Conservation (phyloP, 2,888 invertebrate genomes). For the Rhimphoctona megacephalus region DNA sequence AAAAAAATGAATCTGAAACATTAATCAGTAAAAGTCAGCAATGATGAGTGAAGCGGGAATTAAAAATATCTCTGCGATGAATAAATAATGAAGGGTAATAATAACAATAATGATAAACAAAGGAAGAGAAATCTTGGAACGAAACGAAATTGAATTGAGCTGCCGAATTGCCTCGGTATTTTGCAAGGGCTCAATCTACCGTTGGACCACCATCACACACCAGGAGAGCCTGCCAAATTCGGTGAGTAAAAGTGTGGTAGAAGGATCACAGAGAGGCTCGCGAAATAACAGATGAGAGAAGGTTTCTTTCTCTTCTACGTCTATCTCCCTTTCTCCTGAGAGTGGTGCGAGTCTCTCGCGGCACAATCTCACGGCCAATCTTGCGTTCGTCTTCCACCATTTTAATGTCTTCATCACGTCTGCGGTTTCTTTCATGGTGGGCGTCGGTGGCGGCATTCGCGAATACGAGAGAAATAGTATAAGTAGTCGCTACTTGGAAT, state of each 20-base stretch:
- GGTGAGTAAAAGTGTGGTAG: slow-evolving; percentile 38
- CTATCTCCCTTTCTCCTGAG: slow-evolving; percentile 24
- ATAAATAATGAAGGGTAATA: not conserved
- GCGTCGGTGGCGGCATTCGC: slow-evolving; percentile 68
- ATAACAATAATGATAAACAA: not conserved
- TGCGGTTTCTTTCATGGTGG: slow-evolving; percentile 74
- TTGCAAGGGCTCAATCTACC: slow-evolving; percentile 23
- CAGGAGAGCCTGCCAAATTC: slow-evolving; percentile 56
- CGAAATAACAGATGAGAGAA: slow-evolving; percentile 28
- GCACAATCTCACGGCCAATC: slow-evolving; percentile 76
- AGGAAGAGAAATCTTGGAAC: not conserved
- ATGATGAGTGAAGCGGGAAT: too few species aligned
- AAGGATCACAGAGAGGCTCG: slow-evolving; percentile 27
- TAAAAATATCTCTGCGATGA: not conserved
- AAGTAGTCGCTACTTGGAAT: slow-evolving; percentile 56
- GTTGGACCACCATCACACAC: slow-evolving; percentile 45
- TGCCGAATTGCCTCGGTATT: slow-evolving; percentile 31
- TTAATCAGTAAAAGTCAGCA: too few species aligned
- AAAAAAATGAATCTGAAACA: not conserved
- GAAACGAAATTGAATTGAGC: slow-evolving; percentile 36
- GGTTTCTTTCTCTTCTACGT: slow-evolving; percentile 37
- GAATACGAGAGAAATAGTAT: slow-evolving; percentile 54
- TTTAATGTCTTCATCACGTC: slow-evolving; percentile 80
- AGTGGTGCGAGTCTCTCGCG: slow-evolving; percentile 57
- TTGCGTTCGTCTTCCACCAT: slow-evolving; percentile 77